Evolutionary conservation across 2,797 vertebrate species (phyloP).

Genomic region (Euthynnus affinis): DNA sequence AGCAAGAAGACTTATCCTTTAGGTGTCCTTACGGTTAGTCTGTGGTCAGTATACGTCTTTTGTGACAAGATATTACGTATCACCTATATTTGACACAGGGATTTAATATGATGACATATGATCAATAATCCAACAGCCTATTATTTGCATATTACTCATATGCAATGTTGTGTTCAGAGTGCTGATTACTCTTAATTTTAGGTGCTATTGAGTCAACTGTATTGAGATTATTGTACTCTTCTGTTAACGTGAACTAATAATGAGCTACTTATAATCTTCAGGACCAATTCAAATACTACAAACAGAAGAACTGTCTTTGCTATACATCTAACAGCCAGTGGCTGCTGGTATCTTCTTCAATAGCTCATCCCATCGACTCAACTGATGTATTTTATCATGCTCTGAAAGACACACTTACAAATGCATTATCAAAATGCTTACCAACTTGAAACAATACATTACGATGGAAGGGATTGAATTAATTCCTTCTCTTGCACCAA

Average conservation of each 20-base stretch:
- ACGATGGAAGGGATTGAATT: constrained; percentile 83
- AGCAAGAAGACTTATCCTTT: not conserved
- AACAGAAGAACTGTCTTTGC: constrained; percentile 22
- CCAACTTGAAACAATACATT: constrained; percentile 83
- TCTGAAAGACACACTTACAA: constrained; percentile 80
- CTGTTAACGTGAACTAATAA: constrained; percentile 7
- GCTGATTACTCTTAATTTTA: constrained; percentile 7
- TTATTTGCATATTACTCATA: constrained; percentile 26
- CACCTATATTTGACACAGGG: constrained; percentile 5
- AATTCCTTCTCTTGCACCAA: constrained; percentile 86
- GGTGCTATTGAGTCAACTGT: not conserved
- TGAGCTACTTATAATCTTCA: constrained; percentile 27
- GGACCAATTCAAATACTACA: constrained; percentile 36
- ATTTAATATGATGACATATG: constrained; percentile 8
- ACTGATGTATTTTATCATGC: constrained; percentile 73
- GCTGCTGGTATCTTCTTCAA: constrained; percentile 62
- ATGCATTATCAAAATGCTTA: constrained; percentile 84
- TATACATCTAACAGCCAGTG: constrained; percentile 41
- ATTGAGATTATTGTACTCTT: not conserved
- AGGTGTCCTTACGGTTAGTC: constrained; percentile 31
- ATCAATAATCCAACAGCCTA: constrained; percentile 34
- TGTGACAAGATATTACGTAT: constrained; percentile 16
- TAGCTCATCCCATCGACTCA: constrained; percentile 55
- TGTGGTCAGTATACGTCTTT: constrained; percentile 12
- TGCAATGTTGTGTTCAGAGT: not conserved